phyloP scores from a whole-genome alignment of 2,888 invertebrate genomes.

The Teleogryllus oceanicus region DNA sequence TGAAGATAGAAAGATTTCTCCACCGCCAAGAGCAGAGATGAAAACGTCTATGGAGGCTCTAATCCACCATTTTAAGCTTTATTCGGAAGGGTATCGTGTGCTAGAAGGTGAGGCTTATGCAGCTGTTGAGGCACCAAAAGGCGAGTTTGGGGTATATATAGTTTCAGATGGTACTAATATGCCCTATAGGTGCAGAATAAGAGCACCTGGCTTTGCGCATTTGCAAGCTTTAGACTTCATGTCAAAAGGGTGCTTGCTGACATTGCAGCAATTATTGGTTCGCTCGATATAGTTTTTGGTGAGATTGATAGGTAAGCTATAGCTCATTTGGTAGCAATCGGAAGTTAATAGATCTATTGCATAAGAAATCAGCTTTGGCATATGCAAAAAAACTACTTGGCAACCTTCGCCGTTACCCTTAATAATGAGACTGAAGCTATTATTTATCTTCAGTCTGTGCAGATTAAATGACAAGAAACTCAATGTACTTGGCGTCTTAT shows the following conservation, averaged over 20 bases:
- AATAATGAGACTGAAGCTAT: no score
- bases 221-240: slow-evolving; percentile 53
- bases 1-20: slow-evolving; percentile 59
- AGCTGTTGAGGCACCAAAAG: slow-evolving; percentile 60
- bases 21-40: slow-evolving; percentile 58
- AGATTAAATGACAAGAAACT: no score
- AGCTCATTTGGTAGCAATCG: no score
- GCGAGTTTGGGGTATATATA: slow-evolving; percentile 61
- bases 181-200: slow-evolving; percentile 52
- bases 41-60: slow-evolving; percentile 60
- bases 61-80: slow-evolving; percentile 63
- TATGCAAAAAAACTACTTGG: no score
- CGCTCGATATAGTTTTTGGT: neutral
- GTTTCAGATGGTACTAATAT: slow-evolving; percentile 58
- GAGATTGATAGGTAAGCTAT: slow-evolving; percentile 34
- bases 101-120: slow-evolving; percentile 61
- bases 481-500: no score
- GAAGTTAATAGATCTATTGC: no score
- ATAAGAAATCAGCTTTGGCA: no score
- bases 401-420: no score
- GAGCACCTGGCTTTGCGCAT: slow-evolving; percentile 40
- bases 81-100: slow-evolving; percentile 59
- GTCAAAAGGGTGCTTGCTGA: slow-evolving; percentile 53
- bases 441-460: no score
- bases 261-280: slow-evolving; percentile 60